These are phyloP conservation scores for Neoniphon sammara DNA, from an alignment of 2,797 vertebrate genomes.

Conservation along the genomic window DNA sequence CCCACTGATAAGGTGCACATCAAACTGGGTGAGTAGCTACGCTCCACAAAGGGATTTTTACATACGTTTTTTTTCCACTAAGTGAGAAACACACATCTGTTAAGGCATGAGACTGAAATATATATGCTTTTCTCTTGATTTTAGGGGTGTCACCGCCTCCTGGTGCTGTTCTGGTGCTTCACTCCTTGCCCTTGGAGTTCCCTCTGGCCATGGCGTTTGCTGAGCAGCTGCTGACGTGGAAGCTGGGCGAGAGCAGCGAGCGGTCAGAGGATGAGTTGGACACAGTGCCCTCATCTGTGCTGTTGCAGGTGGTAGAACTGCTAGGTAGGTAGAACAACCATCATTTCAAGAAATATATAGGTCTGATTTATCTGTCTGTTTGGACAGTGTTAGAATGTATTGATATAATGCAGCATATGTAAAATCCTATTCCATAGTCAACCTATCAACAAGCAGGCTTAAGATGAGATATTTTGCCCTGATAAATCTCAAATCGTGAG, in stretches of 20 bases:
- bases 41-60: not conserved
- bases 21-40: slow-evolving; percentile 88
- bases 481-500: too few species aligned
- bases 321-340: slow-evolving; percentile 84
- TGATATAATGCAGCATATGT: not conserved
- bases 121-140: slow-evolving; percentile 14
- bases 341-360: not conserved
- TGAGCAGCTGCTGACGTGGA: slow-evolving; percentile 96
- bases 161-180: slow-evolving; percentile 91
- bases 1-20: slow-evolving; percentile 98
- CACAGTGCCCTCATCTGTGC: slow-evolving; percentile 90
- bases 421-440: not conserved
- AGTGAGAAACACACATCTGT: not conserved
- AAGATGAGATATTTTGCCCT: too few species aligned
- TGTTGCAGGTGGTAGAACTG: slow-evolving; percentile 95
- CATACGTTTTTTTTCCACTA: not conserved
- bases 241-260: slow-evolving; percentile 85
- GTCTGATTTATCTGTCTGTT: not conserved
- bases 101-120: not conserved
- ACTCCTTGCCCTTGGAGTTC: slow-evolving; percentile 97
- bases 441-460: not conserved
- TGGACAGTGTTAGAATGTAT: not conserved
- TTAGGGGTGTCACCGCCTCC: slow-evolving; percentile 96
- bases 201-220: slow-evolving; percentile 96
- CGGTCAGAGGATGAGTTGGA: slow-evolving; percentile 92